These are phyloP conservation scores for Tromatobia lineatoria DNA, from an alignment of 2,888 invertebrate species.

Conservation along the genomic window DNA sequence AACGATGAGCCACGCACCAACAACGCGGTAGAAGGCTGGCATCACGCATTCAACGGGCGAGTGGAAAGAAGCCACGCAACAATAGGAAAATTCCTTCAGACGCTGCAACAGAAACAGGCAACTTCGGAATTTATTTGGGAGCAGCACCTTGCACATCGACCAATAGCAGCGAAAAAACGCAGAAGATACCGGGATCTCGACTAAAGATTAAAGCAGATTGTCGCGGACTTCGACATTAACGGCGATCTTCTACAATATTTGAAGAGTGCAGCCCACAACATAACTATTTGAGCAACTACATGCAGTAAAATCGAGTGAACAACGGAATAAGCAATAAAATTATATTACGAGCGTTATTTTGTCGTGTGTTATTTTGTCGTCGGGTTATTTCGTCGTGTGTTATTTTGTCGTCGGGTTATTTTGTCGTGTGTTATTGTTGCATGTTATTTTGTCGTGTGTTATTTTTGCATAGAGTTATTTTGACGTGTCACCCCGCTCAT, in stretches of 20 bases:
- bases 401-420: too few species aligned
- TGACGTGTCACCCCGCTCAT: too few species aligned
- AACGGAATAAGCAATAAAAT: not conserved
- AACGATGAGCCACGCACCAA: conserved; percentile 50
- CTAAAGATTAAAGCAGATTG: not conserved
- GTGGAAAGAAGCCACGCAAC: conserved; percentile 33
- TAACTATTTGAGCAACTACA: conserved; percentile 7
- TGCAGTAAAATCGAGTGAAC: not conserved
- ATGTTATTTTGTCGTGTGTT: too few species aligned
- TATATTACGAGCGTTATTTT: not conserved
- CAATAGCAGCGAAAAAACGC: conserved; percentile 30
- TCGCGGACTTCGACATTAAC: not conserved
- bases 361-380: not conserved
- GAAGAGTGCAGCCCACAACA: conserved; percentile 15
- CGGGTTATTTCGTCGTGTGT: too few species aligned
- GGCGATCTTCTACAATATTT: conserved; percentile 11
- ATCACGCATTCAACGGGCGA: conserved; percentile 15
- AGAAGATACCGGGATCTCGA: conserved; percentile 25
- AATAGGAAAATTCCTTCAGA: not conserved
- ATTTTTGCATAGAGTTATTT: too few species aligned
- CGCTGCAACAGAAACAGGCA: conserved; percentile 30
- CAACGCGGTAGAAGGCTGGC: conserved; percentile 26
- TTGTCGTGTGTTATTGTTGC: too few species aligned
- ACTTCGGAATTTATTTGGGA: conserved; percentile 25
- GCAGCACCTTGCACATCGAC: conserved; percentile 33